Evolutionary conservation across 1,140 invertebrate species (phyloP), one percentile per base, ranked within the genome.

Genomic region (Teleogryllus occipitalis): DNA sequence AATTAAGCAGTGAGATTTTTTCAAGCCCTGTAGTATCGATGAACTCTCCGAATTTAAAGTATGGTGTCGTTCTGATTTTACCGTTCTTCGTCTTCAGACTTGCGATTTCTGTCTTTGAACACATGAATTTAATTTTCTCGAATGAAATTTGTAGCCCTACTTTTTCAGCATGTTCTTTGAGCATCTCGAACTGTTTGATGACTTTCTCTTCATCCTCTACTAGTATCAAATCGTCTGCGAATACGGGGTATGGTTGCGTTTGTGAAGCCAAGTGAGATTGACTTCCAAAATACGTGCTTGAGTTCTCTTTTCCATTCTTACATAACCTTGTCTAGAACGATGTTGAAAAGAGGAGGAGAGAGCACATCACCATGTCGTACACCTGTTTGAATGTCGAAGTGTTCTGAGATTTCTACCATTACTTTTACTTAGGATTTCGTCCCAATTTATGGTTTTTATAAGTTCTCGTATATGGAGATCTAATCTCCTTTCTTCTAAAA

Each of bases 41-140:
- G 48, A 80, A 75, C 48, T 80, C 22, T n/a, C 79, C 75, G 21
- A 80, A 76, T 80, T 80, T 39, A 76, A 80, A 80, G 47, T 80
- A 49, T 80, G 74, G 39, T 8, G 76, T 47, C 65, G 8, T 12
- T 18, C 48, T 22, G 47, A 80, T 76, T 75, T 49, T 80, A 18
- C 79, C 79, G 54, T 80, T 48, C 48, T 80, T 80, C 76, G 27
- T 80, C n/a, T 76, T 76, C 74, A 80, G 22, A 22, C 18, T 76
- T 65, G 73, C 15, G 47, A 80, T 54, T n/a, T 80, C 75, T 8
- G 47, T 46, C 22, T 80, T 80, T 47, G 74, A 76, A 54, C 74
- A 80, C 46, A 76, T n/a, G 75, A 80, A 80, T 76, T 76, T 7
- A 8, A 22, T 79, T 54, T 80, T 76, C 74, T 80, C 39, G 22